A percentile compares a stretch with the other conserved stretches of the same genome.
Conservation (phyloP, 2,888 invertebrate genomes). For the Plutella xylostella region DNA sequence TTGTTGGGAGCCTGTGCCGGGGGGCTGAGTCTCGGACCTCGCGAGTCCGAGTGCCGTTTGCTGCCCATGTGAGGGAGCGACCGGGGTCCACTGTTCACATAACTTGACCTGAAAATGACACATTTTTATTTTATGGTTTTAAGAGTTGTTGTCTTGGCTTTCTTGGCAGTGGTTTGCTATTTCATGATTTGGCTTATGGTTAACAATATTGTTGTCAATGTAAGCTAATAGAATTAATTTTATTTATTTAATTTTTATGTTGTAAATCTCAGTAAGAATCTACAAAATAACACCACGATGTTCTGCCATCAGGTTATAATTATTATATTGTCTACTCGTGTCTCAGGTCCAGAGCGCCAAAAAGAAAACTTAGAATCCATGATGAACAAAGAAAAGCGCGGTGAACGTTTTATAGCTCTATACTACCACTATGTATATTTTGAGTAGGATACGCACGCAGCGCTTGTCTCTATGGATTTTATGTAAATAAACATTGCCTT, state of each 20-base stretch:
- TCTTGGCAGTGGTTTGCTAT: neutral
- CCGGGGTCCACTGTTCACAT: constrained; percentile 53
- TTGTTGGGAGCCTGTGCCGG: constrained; percentile 35
- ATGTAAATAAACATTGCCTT: neutral
- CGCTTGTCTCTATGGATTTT: too few relatives aligned
- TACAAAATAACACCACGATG: neutral
- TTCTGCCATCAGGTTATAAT: neutral
- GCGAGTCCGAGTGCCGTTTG: constrained; percentile 40
- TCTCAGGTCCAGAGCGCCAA: neutral
- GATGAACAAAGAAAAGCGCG: neutral
- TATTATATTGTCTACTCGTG: neutral
- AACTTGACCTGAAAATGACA: constrained; percentile 31
- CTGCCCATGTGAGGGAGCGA: constrained; percentile 56
- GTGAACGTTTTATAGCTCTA: neutral
- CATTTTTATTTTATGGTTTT: neutral
- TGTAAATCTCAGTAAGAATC: neutral
- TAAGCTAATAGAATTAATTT: neutral
- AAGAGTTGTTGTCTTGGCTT: neutral
- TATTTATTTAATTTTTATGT: neutral
- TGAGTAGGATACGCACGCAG: too few relatives aligned
- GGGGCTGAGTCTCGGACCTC: constrained; percentile 46
- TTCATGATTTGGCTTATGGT: neutral
- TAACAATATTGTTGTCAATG: too few relatives aligned
- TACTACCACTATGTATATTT: too few relatives aligned
- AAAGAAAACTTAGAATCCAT: neutral